These are phyloP conservation scores for Hyposoter dolosus DNA, from an alignment of 2,888 invertebrate species.

Conservation along the genomic window DNA sequence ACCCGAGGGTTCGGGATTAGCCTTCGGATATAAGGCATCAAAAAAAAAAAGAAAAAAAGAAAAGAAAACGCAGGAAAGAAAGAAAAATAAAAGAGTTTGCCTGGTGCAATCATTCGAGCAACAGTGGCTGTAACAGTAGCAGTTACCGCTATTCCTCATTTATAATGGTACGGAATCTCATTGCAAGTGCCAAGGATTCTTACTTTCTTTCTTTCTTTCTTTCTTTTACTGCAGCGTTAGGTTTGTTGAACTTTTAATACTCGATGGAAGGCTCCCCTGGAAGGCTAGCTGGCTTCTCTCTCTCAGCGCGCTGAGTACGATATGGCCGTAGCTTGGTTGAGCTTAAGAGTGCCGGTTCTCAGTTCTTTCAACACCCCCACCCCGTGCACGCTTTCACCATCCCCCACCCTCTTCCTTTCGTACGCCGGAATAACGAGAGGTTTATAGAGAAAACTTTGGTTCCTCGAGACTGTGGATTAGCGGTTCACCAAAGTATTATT, in stretches of 20 bases:
- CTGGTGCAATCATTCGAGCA: conserved; percentile 44
- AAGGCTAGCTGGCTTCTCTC: conserved; percentile 1
- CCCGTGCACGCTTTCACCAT: conserved; percentile 5
- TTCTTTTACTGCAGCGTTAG: conserved; percentile 74
- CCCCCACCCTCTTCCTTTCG: not conserved
- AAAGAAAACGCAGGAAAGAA: not conserved
- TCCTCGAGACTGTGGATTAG: conserved; percentile 68
- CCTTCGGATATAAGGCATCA: conserved; percentile 39
- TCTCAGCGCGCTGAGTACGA: conserved; percentile 42
- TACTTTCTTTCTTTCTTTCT: conserved; percentile 70
- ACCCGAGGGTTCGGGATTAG: conserved; percentile 34
- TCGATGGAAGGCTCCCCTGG: conserved; percentile 73
- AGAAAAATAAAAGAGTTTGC: conserved; percentile 14
- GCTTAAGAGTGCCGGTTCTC: conserved; percentile 47
- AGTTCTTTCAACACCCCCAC: conserved; percentile 35
- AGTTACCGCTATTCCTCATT: conserved; percentile 30
- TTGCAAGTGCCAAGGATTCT: conserved; percentile 74
- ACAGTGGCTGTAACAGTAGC: conserved; percentile 21
- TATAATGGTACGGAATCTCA: conserved; percentile 75
- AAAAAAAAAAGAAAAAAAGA: conserved; percentile 7
- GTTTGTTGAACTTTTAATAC: conserved; percentile 81
- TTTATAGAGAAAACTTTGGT: conserved; percentile 70
- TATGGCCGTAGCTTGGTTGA: conserved; percentile 47
- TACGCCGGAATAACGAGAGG: conserved; percentile 70
- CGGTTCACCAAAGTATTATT: conserved; percentile 68